phyloP scores from a whole-genome alignment of 2,888 invertebrate species.

The Sericinus montela region DNA sequence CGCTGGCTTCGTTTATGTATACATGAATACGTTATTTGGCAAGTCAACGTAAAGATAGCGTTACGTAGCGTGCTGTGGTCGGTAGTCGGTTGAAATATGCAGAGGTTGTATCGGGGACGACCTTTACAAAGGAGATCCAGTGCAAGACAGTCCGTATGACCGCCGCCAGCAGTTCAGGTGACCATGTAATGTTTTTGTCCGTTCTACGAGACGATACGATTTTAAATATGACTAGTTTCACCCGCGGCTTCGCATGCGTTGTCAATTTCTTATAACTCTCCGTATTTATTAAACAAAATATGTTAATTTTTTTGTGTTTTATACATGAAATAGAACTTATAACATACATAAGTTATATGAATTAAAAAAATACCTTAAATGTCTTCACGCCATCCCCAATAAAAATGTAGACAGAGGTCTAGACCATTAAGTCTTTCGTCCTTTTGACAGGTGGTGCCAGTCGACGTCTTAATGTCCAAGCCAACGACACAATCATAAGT shows the following conservation, averaged over 20 bases:
- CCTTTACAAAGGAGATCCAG: slow-evolving; percentile 58
- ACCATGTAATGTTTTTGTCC: slow-evolving; percentile 30
- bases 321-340: too few species aligned
- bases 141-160: slow-evolving; percentile 66
- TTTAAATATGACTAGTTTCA: neutral
- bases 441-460: too few species aligned
- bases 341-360: too few species aligned
- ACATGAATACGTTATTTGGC: slow-evolving; percentile 31
- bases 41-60: slow-evolving; percentile 62
- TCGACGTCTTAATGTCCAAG: too few species aligned
- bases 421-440: too few species aligned
- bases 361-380: too few species aligned
- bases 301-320: too few species aligned
- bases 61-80: slow-evolving; percentile 64
- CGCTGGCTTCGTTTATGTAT: slow-evolving; percentile 4
- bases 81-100: slow-evolving; percentile 71
- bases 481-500: too few species aligned
- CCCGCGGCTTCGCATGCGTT: neutral
- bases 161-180: slow-evolving; percentile 52
- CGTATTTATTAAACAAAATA: too few species aligned
- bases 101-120: slow-evolving; percentile 69
- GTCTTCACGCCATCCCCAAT: too few species aligned
- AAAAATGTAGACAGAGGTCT: too few species aligned
- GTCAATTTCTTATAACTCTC: too few species aligned
- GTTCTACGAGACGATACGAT: slow-evolving; percentile 26